Evolutionary conservation across 2,797 vertebrate genomes (phyloP), one percentile per base, ranked within the genome.

Genomic region (Dicrostonyx torquatus): DNA sequence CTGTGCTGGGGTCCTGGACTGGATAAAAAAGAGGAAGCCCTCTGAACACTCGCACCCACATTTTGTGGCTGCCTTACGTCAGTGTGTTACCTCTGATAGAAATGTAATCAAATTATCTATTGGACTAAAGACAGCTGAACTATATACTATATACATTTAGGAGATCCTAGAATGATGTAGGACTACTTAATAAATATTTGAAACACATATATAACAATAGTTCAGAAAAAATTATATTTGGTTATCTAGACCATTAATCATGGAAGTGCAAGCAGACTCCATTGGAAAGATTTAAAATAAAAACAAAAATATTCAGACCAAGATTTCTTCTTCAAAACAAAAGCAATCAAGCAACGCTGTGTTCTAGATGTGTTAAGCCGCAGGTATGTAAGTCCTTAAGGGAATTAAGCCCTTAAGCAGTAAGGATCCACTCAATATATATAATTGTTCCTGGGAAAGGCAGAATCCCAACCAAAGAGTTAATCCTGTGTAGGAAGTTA

Each of bases 401-500:
- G 91, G 18, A 66, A 79, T 93, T 95, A 85, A 96, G 55, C 80
- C 17, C 86, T 6, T 64, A 76, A 91, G 34, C 85, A 94, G 40
- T 55, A 80, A 91, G 64, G 12, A 83, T 58, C 80, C 40, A 58
- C 48, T 93, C 72, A 68, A 13, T 43, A 55, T 50, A 62, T 48
- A 60, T 70, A 96, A 64, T 83, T 6, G 1, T 62, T 85, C 53
- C 50, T 10, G 62, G 68, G 76, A 75, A 89, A 94, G 95, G 60
- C 85, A 34, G 75, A 48, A 86, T 93, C 91, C 62, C 60, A 90
- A 26, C 34, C 26, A n/a, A 86, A 94, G 45, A 79, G 86, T 93
- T 93, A 96, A 93, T 94, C 58, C 91, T 89, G 48, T 66, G 29
- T 89, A 73, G 94, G 93, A 94, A 89, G 45, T 76, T 90, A 86